A percentile compares a stretch with the other conserved stretches of the same genome.
Evolutionary conservation across 2,797 vertebrate species (phyloP).

Genomic region (Sebastes goodei): DNA sequence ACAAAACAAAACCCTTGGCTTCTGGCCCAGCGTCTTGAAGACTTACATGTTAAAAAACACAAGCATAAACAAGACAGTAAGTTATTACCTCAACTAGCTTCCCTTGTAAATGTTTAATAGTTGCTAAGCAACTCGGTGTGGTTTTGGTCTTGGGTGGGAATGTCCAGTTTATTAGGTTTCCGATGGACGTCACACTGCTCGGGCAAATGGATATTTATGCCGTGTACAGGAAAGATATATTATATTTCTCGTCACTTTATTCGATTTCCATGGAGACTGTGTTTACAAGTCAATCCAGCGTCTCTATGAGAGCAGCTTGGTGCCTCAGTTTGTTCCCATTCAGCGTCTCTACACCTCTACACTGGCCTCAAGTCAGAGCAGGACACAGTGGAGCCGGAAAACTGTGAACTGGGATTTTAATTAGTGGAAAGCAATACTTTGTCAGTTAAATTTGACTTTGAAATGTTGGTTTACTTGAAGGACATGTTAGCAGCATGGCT

Average conservation of each 20-base stretch:
- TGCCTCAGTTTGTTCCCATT: background rate
- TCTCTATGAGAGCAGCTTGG: background rate
- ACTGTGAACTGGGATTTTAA: background rate
- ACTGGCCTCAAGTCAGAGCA: background rate
- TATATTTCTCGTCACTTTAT: slow-evolving; percentile 7
- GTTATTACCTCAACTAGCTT: slow-evolving; percentile 44
- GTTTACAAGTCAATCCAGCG: background rate
- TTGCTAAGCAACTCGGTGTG: slow-evolving; percentile 39
- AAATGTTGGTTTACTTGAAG: background rate
- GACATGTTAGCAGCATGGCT: no score
- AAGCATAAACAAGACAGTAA: slow-evolving; percentile 52
- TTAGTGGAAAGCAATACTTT: background rate
- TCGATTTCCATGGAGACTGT: slow-evolving; percentile 33
- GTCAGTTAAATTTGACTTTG: background rate
- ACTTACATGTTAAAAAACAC: slow-evolving; percentile 44
- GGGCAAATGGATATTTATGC: slow-evolving; percentile 16
- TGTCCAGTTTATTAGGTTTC: slow-evolving; percentile 37
- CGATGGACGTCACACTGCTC: background rate
- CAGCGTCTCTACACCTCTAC: background rate
- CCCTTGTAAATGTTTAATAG: slow-evolving; percentile 44
- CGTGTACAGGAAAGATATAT: background rate
- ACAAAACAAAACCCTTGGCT: slow-evolving; percentile 58
- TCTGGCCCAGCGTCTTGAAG: slow-evolving; percentile 28
- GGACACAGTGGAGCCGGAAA: background rate
- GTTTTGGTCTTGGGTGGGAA: slow-evolving; percentile 44